These are phyloP conservation scores for Hydrochoerus hydrochaeris DNA, from an alignment of 2,113 vertebrate genomes.

Conservation along the genomic window DNA sequence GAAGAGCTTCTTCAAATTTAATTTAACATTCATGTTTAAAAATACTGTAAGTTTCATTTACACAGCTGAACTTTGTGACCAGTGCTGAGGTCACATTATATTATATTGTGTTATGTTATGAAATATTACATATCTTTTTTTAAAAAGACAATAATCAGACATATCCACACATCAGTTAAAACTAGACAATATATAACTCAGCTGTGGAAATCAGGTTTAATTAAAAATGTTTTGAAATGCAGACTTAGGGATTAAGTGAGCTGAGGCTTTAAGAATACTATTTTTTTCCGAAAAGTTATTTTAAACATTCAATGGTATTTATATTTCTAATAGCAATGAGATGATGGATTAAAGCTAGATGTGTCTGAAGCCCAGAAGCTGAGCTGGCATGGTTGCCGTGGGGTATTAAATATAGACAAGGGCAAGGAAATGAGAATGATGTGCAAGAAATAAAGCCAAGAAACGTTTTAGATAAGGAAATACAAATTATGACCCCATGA, in stretches of 20 bases:
- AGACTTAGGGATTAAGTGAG: not conserved
- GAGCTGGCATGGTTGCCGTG: not conserved
- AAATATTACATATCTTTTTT: constrained; percentile 85
- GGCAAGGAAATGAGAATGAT: not conserved
- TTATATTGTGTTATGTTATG: too few species aligned
- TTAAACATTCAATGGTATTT: not conserved
- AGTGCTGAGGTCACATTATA: constrained; percentile 84
- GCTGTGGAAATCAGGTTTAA: not conserved
- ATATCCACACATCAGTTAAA: constrained; percentile 80
- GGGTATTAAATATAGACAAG: not conserved
- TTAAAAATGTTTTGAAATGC: not conserved
- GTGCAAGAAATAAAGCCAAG: not conserved
- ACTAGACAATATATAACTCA: constrained; percentile 3
- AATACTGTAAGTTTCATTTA: constrained; percentile 90
- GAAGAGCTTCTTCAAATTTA: constrained; percentile 89
- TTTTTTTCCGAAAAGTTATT: not conserved
- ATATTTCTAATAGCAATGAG: not conserved
- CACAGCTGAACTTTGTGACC: constrained; percentile 86
- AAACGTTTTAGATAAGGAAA: not conserved
- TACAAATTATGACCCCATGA: not conserved
- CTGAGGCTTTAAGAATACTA: not conserved
- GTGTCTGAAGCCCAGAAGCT: not conserved
- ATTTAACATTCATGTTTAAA: constrained; percentile 93
- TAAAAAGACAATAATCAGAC: constrained; percentile 78
- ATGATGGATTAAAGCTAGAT: not conserved